Percentiles rank a stretch among this genome's conserved stretches.
These are phyloP conservation scores for Archips xylosteana DNA, from an alignment of 2,888 invertebrate species.

Conservation along the genomic window DNA sequence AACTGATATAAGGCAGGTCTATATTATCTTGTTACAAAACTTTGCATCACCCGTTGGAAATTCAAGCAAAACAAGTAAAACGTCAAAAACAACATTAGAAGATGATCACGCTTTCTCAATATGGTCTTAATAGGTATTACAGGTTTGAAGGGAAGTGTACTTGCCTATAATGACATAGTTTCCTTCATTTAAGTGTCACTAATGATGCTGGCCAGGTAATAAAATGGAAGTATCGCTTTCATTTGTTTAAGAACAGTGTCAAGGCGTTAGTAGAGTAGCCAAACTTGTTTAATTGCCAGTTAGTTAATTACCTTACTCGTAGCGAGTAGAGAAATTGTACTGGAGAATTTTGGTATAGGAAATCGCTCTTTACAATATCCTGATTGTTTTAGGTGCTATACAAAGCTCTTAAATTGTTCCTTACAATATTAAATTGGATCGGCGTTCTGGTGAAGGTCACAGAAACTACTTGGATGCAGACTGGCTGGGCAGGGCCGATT, in stretches of 20 bases:
- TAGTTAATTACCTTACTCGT: neutral
- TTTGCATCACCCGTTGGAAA: neutral
- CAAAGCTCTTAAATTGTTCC: too few relatives aligned
- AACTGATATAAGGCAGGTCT: too few relatives aligned
- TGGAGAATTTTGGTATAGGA: neutral
- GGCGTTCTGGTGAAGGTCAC: too few relatives aligned
- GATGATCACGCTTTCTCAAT: slow-evolving; percentile 34
- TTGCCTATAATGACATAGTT: slow-evolving; percentile 36
- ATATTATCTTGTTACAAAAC: too few relatives aligned
- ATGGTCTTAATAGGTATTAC: slow-evolving; percentile 24
- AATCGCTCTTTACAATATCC: neutral
- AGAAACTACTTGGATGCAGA: too few relatives aligned
- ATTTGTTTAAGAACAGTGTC: slow-evolving; percentile 33
- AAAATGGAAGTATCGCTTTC: slow-evolving; percentile 31
- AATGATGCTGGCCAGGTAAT: neutral
- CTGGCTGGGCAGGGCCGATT: too few relatives aligned
- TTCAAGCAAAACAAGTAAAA: slow-evolving; percentile 15
- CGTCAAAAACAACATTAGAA: slow-evolving; percentile 29
- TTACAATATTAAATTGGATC: too few relatives aligned
- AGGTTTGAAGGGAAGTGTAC: slow-evolving; percentile 35
- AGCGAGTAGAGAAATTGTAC: neutral
- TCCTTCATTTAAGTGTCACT: slow-evolving; percentile 11
- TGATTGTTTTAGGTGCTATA: too few relatives aligned
- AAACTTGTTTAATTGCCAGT: slow-evolving; percentile 3
- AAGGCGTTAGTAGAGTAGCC: neutral